These are phyloP conservation scores for Megalops cyprinoides DNA, from an alignment of 2,797 vertebrate genomes.

Conservation along the genomic window DNA sequence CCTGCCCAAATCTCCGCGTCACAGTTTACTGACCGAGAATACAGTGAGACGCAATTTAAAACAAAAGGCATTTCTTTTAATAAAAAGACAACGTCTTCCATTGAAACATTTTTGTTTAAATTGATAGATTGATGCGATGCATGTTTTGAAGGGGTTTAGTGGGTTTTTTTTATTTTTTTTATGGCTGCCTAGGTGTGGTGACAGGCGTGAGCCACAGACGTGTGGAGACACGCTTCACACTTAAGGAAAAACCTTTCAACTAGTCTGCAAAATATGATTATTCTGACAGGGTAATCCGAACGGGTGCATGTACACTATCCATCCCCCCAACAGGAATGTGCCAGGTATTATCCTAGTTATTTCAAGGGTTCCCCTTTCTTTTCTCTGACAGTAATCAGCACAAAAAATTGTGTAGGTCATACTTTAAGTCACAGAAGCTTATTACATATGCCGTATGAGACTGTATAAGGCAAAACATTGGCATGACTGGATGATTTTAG, in stretches of 20 bases:
- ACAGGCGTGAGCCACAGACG: conserved; percentile 65
- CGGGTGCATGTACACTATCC: conserved; percentile 40
- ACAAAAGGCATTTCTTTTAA: background rate
- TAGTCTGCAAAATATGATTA: conserved; percentile 65
- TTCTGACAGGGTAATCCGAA: conserved; percentile 57
- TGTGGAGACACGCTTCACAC: conserved; percentile 76
- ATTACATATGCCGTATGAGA: background rate
- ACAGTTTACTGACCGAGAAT: background rate
- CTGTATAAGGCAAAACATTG: background rate
- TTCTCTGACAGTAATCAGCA: background rate
- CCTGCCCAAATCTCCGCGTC: background rate
- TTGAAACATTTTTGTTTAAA: conserved; percentile 14
- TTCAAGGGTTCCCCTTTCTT: background rate
- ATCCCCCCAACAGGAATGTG: conserved; percentile 32
- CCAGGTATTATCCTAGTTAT: conserved; percentile 48
- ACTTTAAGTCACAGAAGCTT: background rate
- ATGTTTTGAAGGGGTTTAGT: conserved; percentile 29
- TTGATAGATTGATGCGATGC: background rate
- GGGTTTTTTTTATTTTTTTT: conserved; percentile 60
- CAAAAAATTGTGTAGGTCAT: conserved; percentile 25
- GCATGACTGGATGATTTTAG: background rate
- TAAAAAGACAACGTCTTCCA: background rate
- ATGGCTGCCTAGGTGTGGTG: conserved; percentile 72
- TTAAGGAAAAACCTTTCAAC: conserved; percentile 57
- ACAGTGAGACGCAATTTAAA: background rate